A percentile compares a stretch with the other conserved stretches of the same genome.
phyloP scores from a whole-genome alignment of 2,113 vertebrate genomes.

The Xenopus borealis region DNA sequence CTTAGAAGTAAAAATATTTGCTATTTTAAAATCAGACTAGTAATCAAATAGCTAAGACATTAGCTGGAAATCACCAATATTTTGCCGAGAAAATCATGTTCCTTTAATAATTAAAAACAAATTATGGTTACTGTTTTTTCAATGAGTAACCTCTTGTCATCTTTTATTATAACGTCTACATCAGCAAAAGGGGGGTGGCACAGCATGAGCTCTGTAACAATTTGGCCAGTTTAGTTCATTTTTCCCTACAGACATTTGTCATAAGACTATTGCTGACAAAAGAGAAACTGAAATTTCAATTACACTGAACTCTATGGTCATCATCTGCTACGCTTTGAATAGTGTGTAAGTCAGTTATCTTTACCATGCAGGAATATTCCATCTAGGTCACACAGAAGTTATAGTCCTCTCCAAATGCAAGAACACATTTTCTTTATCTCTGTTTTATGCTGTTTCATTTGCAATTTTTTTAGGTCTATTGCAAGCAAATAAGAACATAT shows the following conservation, averaged over 20 bases:
- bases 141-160: neutral
- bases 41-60: neutral
- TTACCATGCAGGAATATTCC: conserved; percentile 37
- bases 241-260: conserved; percentile 38
- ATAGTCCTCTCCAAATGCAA: conserved; percentile 36
- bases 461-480: conserved; percentile 29
- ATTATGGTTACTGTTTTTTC: neutral
- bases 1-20: conserved; percentile 12
- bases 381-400: conserved; percentile 40
- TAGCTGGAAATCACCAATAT: conserved; percentile 4
- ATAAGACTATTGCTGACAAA: conserved; percentile 46
- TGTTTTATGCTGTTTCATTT: conserved; percentile 37
- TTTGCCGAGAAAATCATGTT: conserved; percentile 11
- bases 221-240: conserved; percentile 32
- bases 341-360: conserved; percentile 45
- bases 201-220: conserved; percentile 23
- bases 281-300: conserved; percentile 45
- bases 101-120: conserved; percentile 7
- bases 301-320: conserved; percentile 41
- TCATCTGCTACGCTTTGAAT: conserved; percentile 45
- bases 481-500: conserved; percentile 6
- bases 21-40: neutral
- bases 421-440: conserved; percentile 20
- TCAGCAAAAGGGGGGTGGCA: conserved; percentile 2
- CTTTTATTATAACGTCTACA: neutral